Base-by-base conservation (phyloP, 2,888 invertebrate species). In the Sphaerophoria taeniata region DNA sequence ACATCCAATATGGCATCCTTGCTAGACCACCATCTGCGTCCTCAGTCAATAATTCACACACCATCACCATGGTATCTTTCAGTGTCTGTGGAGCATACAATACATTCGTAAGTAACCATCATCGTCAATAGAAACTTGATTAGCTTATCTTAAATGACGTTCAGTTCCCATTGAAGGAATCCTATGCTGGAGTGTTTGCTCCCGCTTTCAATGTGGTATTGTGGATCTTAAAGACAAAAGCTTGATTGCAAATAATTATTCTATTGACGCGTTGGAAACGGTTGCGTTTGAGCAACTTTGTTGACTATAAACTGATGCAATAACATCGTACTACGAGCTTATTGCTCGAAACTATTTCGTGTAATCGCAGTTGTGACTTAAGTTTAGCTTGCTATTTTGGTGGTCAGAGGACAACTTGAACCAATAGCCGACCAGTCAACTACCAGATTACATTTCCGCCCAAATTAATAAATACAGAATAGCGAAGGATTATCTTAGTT, bases 1-100 rank as follows among this genome's bases (percentile, higher is more conserved):
- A 96, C 39, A 94, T 93, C 34, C 93, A 92, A 3, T 94, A 91
- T 0, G 95, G 94, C 53, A 97, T 95, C 88, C 95, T 95, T 0
- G 96, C 95, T 0, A 96, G 95, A 0, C 96, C 97, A 0, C 97
- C 97, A 77, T 97, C 97, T 0, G 97, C 96, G 89, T 97, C 97
- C 85, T 95, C 95, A 0, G 97, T 96, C 69, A 97, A 92, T 0
- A 96, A 93, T 90, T 97, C 96, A 90, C 97, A 97, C 24, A 97
- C 93, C 86, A 96, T 93, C 56, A 95, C 94, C 96, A 97, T 96
- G 0, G 97, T 96, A 89, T 95, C 95, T 3, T 95, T 95, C 14
- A 97, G 92, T 88, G 94, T 95, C 95, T 96, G 91, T 47, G 4
- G 14, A 14, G n/a, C 31, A 47, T 9, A 34, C 63, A 65, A 24